Evolutionary conservation across 2,888 invertebrate genomes (phyloP), one percentile per base, ranked within the genome.

Genomic region (Standfussiana lucernea): DNA sequence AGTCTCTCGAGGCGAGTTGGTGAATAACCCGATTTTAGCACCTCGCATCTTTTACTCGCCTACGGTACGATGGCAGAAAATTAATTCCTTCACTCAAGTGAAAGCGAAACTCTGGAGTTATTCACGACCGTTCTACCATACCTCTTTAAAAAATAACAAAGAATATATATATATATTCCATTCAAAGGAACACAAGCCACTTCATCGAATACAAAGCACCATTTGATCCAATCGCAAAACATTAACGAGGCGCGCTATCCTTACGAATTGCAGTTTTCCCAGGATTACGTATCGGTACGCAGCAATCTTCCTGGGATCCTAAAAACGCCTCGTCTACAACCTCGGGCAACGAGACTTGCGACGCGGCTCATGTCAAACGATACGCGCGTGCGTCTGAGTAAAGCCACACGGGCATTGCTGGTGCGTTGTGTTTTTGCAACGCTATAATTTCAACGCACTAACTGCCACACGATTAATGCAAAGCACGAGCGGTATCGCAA

Each of bases 211-310:
- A 45, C 15, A 72, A 64, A 37, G 21, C 64, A 56, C 32, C 62
- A 37, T 77, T 71, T 50, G 24, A 67, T 68, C 53, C 71, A 74
- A 84, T 79, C 74, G 10, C 4, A 28, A 35, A 64, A 10, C 67
- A 74, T 84, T 74, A 53, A 50, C 37, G 11, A 18, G 13, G 74
- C 82, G 84, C 79, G 84, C 45, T 64, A 2, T 64, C 45, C 45
- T 59, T 73, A 40, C 62, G 24, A 73, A 79, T 83, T n/a, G 37
- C 24, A 68, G 35, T 53, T 35, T 73, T 66, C 2, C 35, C 42
- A 28, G 56, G 42, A 68, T 67, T 67, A 70, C 1, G 11, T 64
- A 59, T 28, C 32, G 21, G 10, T 32, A 21, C 79, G 35, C 40
- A 15, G 18, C 28, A 59, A 65, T 66, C 28, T 35, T 15, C 24